Percentiles rank a stretch among this genome's conserved stretches.
Conservation (phyloP, 2,888 invertebrate species). For the Agrotis segetum region DNA sequence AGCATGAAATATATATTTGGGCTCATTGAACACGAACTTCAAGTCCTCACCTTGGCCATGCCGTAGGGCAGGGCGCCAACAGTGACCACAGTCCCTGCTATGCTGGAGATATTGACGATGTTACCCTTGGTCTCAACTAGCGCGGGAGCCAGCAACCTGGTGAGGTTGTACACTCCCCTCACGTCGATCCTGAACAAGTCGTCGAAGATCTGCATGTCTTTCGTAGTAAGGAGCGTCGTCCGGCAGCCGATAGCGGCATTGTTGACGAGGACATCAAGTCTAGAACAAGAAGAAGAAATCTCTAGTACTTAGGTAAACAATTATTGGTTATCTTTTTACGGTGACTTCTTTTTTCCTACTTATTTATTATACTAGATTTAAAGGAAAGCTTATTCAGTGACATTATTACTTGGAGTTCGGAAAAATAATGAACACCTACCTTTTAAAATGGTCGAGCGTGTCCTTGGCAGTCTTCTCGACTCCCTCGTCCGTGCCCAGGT, state of each 20-base stretch:
- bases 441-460: slow-evolving; percentile 70
- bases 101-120: slow-evolving; percentile 94
- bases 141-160: slow-evolving; percentile 92
- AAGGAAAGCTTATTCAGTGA: too few species aligned
- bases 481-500: slow-evolving; percentile 73
- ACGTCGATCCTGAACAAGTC: slow-evolving; percentile 92
- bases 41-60: slow-evolving; percentile 93
- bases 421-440: not conserved
- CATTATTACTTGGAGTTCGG: too few species aligned
- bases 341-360: too few species aligned
- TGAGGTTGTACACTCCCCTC: slow-evolving; percentile 91
- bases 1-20: not conserved
- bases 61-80: slow-evolving; percentile 96
- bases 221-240: slow-evolving; percentile 67
- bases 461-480: slow-evolving; percentile 69
- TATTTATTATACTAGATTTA: too few species aligned
- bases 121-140: slow-evolving; percentile 92
- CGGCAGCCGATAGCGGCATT: slow-evolving; percentile 90
- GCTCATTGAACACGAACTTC: not conserved
- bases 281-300: slow-evolving; percentile 6
- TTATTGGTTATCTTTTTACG: too few species aligned
- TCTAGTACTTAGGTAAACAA: too few species aligned
- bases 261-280: slow-evolving; percentile 77
- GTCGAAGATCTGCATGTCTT: slow-evolving; percentile 69
- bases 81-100: slow-evolving; percentile 92